These are phyloP conservation scores for Drosophila sp. DNA, from an alignment of 1,140 invertebrate genomes.

Conservation along the genomic window DNA sequence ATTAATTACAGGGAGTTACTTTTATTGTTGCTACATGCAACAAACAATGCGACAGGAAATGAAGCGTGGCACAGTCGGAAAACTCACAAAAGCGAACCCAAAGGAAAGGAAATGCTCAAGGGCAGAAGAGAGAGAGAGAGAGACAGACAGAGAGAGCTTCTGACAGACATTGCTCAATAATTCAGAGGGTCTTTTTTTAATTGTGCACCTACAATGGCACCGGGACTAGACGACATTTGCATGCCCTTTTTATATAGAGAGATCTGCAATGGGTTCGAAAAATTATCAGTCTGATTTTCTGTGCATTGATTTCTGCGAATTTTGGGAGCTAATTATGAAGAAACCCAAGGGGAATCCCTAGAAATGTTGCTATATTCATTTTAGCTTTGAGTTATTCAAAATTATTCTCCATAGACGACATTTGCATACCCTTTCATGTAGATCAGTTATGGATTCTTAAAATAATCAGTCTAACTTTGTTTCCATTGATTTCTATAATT, in stretches of 20 bases:
- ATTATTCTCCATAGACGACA: no score
- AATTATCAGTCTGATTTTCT: no score
- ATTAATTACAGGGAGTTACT: conserved; percentile 79
- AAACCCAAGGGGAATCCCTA: no score
- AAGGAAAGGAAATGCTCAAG: conserved; percentile 56
- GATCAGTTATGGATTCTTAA: no score
- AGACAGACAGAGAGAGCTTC: conserved; percentile 11
- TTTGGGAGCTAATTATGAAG: no score
- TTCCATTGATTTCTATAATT: no score
- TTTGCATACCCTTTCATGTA: no score
- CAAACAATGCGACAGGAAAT: conserved; percentile 79
- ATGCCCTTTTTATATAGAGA: background rate
- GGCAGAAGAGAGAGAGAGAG: conserved; percentile 26
- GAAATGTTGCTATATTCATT: no score
- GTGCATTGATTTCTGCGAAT: no score
- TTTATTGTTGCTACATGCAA: conserved; percentile 75
- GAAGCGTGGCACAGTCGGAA: conserved; percentile 50
- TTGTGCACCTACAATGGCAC: conserved; percentile 51
- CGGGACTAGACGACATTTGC: background rate
- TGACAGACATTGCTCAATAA: conserved; percentile 68
- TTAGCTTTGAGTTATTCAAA: no score
- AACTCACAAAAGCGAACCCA: conserved; percentile 32
- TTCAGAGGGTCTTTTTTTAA: conserved; percentile 68
- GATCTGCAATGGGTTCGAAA: no score
- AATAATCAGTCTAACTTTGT: no score